These are phyloP conservation scores for Maniola hyperantus DNA, from an alignment of 2,888 invertebrate genomes.

Conservation along the genomic window DNA sequence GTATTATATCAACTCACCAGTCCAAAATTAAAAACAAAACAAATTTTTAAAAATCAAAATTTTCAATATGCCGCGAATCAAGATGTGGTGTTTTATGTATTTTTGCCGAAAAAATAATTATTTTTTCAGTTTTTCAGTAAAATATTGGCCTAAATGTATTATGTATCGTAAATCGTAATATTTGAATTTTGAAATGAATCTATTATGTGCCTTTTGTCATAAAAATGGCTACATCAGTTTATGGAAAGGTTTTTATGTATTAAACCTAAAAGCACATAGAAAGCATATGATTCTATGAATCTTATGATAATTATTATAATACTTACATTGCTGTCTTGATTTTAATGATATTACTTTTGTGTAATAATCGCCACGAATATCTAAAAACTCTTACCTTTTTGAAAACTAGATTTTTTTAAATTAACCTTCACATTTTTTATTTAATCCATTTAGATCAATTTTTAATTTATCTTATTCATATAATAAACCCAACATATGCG, in stretches of 20 bases:
- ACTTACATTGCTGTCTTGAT: not conserved
- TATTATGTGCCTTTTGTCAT: constrained; percentile 3
- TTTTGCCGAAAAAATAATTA: not conserved
- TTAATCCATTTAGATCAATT: too few relatives aligned
- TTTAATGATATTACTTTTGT: not conserved
- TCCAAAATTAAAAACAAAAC: constrained; percentile 32
- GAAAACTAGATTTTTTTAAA: not conserved
- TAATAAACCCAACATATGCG: not conserved
- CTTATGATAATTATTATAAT: not conserved
- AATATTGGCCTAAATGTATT: not conserved
- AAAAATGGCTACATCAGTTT: constrained; percentile 1
- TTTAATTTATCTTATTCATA: not conserved
- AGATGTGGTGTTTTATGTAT: constrained; percentile 57
- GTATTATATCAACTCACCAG: constrained; percentile 20
- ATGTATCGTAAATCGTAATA: not conserved
- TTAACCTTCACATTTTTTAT: not conserved
- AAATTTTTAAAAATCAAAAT: too few relatives aligned
- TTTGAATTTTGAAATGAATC: too few relatives aligned
- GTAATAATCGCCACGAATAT: not conserved
- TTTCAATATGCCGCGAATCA: constrained; percentile 41
- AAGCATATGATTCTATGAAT: constrained; percentile 4
- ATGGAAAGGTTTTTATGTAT: not conserved
- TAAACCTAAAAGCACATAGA: constrained; percentile 6
- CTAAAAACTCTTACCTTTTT: constrained; percentile 3
- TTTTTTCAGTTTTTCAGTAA: not conserved